A percentile compares a stretch with the other conserved stretches of the same genome.
Conservation (phyloP, 2,888 invertebrate species). For the Drosophila maculinotata region DNA sequence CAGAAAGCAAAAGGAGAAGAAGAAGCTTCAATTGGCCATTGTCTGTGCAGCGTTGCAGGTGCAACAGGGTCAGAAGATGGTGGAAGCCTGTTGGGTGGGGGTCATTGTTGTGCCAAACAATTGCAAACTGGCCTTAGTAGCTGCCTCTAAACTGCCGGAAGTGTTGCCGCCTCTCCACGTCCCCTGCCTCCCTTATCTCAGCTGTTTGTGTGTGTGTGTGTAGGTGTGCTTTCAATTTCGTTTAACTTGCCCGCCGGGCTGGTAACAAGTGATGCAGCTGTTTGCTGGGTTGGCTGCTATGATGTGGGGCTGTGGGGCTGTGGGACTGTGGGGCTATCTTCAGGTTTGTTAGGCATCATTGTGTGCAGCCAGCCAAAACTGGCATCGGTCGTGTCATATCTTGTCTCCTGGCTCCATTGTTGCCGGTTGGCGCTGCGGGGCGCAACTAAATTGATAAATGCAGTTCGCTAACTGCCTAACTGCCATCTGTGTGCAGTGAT, state of each 20-base stretch:
- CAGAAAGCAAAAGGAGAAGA: background rate
- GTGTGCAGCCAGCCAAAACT: conserved; percentile 47
- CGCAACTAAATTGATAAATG: conserved; percentile 75
- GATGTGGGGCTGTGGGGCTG: no score
- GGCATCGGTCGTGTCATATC: conserved; percentile 62
- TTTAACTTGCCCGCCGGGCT: conserved; percentile 28
- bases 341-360: conserved; percentile 71
- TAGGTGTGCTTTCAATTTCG: conserved; percentile 21
- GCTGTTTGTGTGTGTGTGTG: no score
- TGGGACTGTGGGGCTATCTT: conserved; percentile 38
- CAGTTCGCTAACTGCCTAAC: conserved; percentile 41
- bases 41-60: conserved; percentile 56
- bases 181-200: background rate
- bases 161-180: conserved; percentile 33
- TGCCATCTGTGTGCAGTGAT: conserved; percentile 25
- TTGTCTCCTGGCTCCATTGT: conserved; percentile 62
- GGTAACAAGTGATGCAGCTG: conserved; percentile 23
- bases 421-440: conserved; percentile 66
- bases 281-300: conserved; percentile 4
- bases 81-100: background rate
- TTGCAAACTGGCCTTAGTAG: conserved; percentile 57
- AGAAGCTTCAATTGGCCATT: conserved; percentile 71
- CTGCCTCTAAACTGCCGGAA: conserved; percentile 69
- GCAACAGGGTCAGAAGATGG: conserved; percentile 33
- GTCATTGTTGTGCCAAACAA: conserved; percentile 64